Conservation (phyloP, 2,113 vertebrate species). For the Chauna torquata region DNA sequence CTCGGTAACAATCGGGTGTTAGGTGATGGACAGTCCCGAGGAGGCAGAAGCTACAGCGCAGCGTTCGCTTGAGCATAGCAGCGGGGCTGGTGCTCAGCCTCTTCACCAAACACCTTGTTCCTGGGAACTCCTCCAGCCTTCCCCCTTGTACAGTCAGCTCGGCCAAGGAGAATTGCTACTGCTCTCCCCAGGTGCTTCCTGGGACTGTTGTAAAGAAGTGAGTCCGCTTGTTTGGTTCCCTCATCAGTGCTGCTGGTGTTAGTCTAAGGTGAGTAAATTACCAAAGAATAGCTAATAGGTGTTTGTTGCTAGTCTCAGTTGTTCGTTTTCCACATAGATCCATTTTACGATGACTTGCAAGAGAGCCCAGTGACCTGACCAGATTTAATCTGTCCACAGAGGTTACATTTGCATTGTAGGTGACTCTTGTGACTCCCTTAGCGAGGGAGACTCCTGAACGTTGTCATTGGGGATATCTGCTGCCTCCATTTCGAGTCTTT, state of each 20-base stretch:
- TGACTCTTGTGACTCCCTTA: neutral
- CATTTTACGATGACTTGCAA: neutral
- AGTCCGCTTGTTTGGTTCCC: neutral
- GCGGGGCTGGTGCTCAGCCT: neutral
- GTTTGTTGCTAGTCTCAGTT: neutral
- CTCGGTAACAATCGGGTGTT: neutral
- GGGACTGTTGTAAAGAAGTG: neutral
- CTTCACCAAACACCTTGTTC: neutral
- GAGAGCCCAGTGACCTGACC: neutral
- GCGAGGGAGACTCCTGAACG: neutral
- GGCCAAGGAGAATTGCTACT: neutral
- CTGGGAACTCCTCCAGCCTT: neutral
- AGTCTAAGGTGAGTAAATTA: neutral
- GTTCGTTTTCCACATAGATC: neutral
- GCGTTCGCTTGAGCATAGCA: neutral
- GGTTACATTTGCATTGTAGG: neutral
- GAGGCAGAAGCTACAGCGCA: neutral
- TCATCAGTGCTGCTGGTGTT: neutral
- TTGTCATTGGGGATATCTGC: neutral
- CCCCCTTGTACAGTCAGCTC: neutral
- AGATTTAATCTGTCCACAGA: neutral
- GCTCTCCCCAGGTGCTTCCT: neutral
- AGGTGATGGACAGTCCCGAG: accelerated
- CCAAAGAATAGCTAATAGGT: constrained; percentile 29
- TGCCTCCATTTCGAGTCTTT: neutral